Evolutionary conservation across 2,113 vertebrate genomes (phyloP).

Genomic region (Neotoma lepida): DNA sequence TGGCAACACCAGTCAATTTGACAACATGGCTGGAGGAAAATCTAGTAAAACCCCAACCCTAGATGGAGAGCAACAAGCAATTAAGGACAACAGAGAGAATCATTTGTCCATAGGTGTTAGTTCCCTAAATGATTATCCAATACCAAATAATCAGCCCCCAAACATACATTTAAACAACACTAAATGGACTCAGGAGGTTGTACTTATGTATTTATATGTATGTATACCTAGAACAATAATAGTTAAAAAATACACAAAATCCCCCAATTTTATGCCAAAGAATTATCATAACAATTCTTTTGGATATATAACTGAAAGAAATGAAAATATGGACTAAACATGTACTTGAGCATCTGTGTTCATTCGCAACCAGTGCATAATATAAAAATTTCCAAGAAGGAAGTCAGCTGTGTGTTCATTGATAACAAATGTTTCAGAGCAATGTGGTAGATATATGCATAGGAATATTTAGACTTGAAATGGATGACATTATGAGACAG

Average conservation of each 20-base stretch:
- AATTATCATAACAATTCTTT: neutral
- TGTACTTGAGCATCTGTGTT: rapidly evolving
- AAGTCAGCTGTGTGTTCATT: rapidly evolving
- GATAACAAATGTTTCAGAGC: neutral
- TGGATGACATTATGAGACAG: no score
- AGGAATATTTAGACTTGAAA: neutral
- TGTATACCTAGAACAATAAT: neutral
- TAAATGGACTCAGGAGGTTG: neutral
- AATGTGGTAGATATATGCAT: rapidly evolving
- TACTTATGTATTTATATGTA: neutral
- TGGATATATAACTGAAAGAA: neutral
- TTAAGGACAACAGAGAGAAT: neutral
- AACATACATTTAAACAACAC: neutral
- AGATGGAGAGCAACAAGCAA: neutral
- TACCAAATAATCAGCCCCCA: neutral
- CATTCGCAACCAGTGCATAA: rapidly evolving
- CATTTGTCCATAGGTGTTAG: neutral
- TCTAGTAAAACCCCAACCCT: neutral
- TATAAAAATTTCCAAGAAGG: neutral
- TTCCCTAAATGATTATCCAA: neutral
- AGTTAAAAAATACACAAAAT: neutral
- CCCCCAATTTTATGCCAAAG: neutral
- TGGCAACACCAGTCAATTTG: neutral
- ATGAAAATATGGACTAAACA: neutral
- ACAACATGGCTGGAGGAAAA: neutral